These are phyloP conservation scores for Dinoponera quadriceps DNA, from an alignment of 1,140 invertebrate genomes.

Conservation along the genomic window DNA sequence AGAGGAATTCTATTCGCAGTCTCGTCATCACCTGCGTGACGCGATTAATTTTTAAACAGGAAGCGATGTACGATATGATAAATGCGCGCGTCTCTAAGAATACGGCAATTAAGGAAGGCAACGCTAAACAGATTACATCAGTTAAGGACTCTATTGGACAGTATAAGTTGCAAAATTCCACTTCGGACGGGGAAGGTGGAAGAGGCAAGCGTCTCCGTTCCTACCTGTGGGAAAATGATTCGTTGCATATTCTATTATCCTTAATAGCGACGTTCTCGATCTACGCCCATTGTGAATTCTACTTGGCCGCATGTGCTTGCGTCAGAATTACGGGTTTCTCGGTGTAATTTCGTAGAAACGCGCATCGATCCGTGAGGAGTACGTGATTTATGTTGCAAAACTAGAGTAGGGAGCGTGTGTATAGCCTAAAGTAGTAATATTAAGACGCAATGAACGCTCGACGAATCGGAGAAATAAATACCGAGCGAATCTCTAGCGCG, in stretches of 20 bases:
- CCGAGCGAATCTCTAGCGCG: background rate
- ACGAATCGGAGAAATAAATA: background rate
- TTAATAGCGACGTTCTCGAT: constrained; percentile 74
- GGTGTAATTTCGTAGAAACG: constrained; percentile 60
- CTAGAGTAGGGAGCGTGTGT: background rate
- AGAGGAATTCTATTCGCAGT: constrained; percentile 12
- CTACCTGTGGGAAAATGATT: constrained; percentile 70
- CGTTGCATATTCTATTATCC: constrained; percentile 74
- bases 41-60: background rate
- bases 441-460: background rate
- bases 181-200: constrained; percentile 66
- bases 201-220: constrained; percentile 62
- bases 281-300: constrained; percentile 73
- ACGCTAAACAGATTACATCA: constrained; percentile 26
- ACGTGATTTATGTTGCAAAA: constrained; percentile 58
- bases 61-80: background rate
- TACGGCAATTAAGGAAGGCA: constrained; percentile 1
- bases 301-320: constrained; percentile 69
- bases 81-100: background rate
- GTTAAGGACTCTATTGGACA: constrained; percentile 45
- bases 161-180: constrained; percentile 54
- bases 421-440: constrained; percentile 5
- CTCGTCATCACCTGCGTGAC: background rate
- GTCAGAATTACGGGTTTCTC: constrained; percentile 66
- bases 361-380: constrained; percentile 62